Percentiles rank a stretch among this genome's conserved stretches.
Evolutionary conservation across 2,113 vertebrate species (phyloP).

Genomic region (Coturnix japonica): DNA sequence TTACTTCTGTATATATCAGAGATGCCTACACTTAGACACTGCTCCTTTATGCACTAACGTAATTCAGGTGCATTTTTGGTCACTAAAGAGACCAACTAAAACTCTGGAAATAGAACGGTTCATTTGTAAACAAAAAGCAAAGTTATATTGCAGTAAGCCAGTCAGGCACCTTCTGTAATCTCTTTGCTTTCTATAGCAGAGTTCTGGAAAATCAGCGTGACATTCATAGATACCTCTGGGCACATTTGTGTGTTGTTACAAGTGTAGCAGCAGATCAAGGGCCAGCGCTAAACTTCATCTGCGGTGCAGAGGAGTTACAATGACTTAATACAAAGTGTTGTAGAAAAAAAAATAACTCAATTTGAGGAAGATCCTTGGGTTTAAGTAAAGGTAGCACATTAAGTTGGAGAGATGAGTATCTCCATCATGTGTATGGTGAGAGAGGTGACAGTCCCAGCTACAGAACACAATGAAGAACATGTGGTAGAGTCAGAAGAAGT

Average conservation of each 20-base stretch:
- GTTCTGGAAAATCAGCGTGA: background rate
- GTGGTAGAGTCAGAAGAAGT: background rate
- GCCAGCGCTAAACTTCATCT: background rate
- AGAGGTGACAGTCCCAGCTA: background rate
- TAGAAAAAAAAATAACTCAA: background rate
- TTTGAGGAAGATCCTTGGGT: background rate
- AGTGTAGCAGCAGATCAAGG: background rate
- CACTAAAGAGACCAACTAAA: background rate
- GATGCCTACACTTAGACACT: background rate
- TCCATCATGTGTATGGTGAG: background rate
- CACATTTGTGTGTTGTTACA: background rate
- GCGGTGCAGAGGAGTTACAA: background rate
- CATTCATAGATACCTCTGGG: background rate
- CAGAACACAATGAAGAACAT: background rate
- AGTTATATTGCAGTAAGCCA: background rate
- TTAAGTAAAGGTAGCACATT: background rate
- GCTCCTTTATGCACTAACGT: background rate
- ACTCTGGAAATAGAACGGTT: background rate
- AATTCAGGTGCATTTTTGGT: background rate
- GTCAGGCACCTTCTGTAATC: background rate
- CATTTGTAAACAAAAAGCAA: background rate
- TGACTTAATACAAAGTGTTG: background rate
- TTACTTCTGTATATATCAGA: background rate
- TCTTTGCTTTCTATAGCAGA: background rate
- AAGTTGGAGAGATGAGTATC: background rate